phyloP scores from a whole-genome alignment of 2,797 vertebrate species.

The Psittacula derbiana region DNA sequence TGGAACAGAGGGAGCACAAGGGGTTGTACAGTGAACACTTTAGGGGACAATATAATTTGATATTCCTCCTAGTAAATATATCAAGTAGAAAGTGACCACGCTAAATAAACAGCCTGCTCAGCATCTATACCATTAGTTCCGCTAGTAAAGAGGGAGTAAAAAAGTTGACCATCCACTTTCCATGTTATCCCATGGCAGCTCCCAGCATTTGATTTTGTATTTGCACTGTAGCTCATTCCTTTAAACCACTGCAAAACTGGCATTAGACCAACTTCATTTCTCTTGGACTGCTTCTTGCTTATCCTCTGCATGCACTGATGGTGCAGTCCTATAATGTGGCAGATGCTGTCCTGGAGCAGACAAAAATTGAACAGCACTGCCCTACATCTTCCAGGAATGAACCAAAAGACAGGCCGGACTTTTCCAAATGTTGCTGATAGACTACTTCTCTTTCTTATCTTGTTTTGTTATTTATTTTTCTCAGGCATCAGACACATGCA shows the following conservation, averaged over 20 bases:
- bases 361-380: not conserved
- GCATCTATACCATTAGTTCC: not conserved
- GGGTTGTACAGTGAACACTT: not conserved
- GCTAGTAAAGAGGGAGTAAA: not conserved
- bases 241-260: not conserved
- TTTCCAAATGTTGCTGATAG: not conserved
- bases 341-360: constrained; percentile 18
- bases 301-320: not conserved
- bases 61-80: constrained; percentile 24
- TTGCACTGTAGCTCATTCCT: not conserved
- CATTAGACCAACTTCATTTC: not conserved
- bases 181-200: not conserved
- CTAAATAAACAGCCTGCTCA: not conserved
- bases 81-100: constrained; percentile 3
- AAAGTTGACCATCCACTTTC: not conserved
- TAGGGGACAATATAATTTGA: not conserved
- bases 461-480: not conserved
- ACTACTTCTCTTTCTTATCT: not conserved
- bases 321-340: not conserved
- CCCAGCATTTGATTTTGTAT: not conserved
- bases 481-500: not conserved
- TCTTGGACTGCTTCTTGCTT: not conserved
- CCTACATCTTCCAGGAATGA: not conserved
- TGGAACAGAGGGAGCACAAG: not conserved
- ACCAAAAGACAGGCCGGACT: not conserved